Percentiles rank a stretch among this genome's conserved stretches.
phyloP scores from a whole-genome alignment of 2,888 invertebrate genomes.

The Helleia helle region DNA sequence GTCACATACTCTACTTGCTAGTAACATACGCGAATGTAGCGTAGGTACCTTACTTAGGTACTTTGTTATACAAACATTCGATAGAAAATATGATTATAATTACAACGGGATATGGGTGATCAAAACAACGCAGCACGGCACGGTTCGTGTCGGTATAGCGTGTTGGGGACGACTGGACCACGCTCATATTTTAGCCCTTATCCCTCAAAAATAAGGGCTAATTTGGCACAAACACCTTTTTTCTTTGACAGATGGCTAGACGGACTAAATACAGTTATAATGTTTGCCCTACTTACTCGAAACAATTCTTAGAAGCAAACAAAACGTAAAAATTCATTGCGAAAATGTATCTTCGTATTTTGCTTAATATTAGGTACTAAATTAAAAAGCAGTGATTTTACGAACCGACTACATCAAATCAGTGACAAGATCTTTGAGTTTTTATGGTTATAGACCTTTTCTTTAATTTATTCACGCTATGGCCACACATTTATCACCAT shows the following conservation, averaged over 20 bases:
- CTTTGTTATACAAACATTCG: not conserved
- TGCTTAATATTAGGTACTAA: no score
- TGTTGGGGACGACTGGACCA: slow-evolving; percentile 23
- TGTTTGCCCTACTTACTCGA: slow-evolving; percentile 6
- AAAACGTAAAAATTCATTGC: no score
- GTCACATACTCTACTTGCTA: no score
- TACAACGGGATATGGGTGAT: slow-evolving; percentile 17
- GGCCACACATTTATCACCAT: no score
- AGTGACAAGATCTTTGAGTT: no score
- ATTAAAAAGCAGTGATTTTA: no score
- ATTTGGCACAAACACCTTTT: not conserved
- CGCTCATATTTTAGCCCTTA: not conserved
- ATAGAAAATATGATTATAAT: slow-evolving; percentile 5
- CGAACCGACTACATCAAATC: no score
- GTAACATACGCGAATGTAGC: not conserved
- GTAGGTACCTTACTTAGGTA: not conserved
- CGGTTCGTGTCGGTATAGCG: slow-evolving; percentile 53
- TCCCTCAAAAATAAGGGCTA: not conserved
- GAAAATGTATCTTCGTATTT: no score
- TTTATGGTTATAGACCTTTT: no score
- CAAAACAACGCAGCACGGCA: slow-evolving; percentile 57
- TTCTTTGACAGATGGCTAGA: slow-evolving; percentile 6
- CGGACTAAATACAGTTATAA: slow-evolving; percentile 6
- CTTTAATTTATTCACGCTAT: no score
- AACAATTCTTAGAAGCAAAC: not conserved